phyloP scores from a whole-genome alignment of 2,888 invertebrate species.

The Tenthredo distinguenda region DNA sequence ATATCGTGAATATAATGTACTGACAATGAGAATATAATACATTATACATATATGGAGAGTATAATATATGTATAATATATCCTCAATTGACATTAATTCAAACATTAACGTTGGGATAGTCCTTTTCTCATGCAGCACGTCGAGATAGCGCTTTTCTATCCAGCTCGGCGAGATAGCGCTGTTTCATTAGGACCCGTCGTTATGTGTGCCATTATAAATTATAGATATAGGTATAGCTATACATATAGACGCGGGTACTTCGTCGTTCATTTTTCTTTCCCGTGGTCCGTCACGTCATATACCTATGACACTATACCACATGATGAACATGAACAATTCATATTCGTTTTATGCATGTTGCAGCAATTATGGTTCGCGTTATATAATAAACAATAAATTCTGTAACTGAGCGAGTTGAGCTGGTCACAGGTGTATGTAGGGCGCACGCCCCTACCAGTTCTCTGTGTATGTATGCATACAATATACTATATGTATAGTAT shows the following conservation, averaged over 20 bases:
- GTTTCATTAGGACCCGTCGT: too few relatives aligned
- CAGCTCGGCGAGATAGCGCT: too few relatives aligned
- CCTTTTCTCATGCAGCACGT: too few relatives aligned
- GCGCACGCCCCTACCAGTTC: background rate
- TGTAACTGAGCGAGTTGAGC: background rate
- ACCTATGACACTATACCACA: background rate
- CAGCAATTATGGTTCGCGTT: conserved; percentile 30
- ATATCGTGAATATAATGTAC: too few relatives aligned
- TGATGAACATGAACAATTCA: background rate
- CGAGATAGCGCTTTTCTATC: too few relatives aligned
- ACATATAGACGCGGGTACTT: background rate
- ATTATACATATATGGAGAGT: too few relatives aligned
- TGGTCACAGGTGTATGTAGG: background rate
- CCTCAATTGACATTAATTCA: too few relatives aligned
- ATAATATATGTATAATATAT: too few relatives aligned
- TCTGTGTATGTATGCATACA: background rate
- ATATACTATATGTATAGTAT: background rate
- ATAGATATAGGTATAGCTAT: too few relatives aligned
- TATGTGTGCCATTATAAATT: background rate
- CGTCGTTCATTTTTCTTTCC: background rate
- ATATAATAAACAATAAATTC: background rate
- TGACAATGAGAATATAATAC: too few relatives aligned
- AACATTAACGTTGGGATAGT: too few relatives aligned
- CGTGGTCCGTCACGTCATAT: background rate
- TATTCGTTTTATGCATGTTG: conserved; percentile 21